phyloP scores from a whole-genome alignment of 2,797 vertebrate species.

The Sphenodon punctatus region DNA sequence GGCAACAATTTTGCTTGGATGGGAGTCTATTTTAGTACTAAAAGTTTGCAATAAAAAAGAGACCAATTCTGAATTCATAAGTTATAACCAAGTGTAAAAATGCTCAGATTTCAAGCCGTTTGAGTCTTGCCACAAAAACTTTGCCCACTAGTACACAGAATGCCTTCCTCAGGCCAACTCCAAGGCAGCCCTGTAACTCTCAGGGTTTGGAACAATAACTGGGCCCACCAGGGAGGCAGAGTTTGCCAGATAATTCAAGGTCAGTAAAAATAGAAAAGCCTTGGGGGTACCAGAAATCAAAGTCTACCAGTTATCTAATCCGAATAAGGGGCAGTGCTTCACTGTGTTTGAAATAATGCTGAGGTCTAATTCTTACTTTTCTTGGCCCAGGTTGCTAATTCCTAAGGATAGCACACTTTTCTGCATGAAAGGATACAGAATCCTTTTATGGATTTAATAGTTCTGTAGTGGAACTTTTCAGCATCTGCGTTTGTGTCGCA shows the following conservation, averaged over 20 bases:
- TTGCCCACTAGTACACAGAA: slow-evolving; percentile 2
- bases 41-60: neutral
- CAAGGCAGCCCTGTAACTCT: neutral
- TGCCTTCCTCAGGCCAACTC: neutral
- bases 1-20: neutral
- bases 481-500: too few species aligned
- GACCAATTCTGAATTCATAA: slow-evolving; percentile 25
- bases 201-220: neutral
- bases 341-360: too few species aligned
- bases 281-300: too few species aligned
- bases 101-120: slow-evolving; percentile 1
- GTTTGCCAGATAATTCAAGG: too few species aligned
- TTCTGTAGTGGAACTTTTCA: neutral
- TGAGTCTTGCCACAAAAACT: slow-evolving; percentile 3
- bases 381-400: too few species aligned
- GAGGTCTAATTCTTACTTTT: too few species aligned
- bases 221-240: neutral
- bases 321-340: too few species aligned
- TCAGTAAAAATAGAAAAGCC: too few species aligned
- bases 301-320: too few species aligned
- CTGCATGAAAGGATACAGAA: too few species aligned
- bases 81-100: slow-evolving; percentile 13
- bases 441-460: neutral
- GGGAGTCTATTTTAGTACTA: neutral
- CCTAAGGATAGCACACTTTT: too few species aligned